phyloP scores from a whole-genome alignment of 2,113 vertebrate species.

The Coptodon rendalli region DNA sequence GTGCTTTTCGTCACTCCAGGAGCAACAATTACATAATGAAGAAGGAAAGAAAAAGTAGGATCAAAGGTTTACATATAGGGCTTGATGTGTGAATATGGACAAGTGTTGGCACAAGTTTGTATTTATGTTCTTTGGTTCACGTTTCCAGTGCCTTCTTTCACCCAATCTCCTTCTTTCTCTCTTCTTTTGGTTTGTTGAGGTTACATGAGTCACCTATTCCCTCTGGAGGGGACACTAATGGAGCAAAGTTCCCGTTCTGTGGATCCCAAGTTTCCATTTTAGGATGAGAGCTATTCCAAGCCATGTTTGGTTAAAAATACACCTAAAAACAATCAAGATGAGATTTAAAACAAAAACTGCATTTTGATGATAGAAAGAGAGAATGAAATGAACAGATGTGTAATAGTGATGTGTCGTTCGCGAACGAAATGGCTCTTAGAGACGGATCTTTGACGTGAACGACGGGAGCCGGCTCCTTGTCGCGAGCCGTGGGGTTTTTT shows the following conservation, averaged over 20 bases:
- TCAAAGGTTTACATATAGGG: neutral
- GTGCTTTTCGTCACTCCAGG: constrained; percentile 44
- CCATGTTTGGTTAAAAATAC: constrained; percentile 32
- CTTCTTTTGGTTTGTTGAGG: neutral
- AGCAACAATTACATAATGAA: neutral
- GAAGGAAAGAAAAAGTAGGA: neutral
- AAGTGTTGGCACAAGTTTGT: neutral
- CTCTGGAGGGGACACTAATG: constrained; percentile 8
- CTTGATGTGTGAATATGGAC: neutral
- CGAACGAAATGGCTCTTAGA: too few species aligned
- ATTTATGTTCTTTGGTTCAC: neutral
- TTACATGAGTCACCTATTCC: constrained; percentile 43
- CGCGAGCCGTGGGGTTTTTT: too few species aligned
- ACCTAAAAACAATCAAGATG: neutral
- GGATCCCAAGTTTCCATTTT: constrained; percentile 44
- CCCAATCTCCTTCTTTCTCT: neutral
- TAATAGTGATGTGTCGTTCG: neutral
- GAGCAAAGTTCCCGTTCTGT: constrained; percentile 50
- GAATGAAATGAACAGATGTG: neutral
- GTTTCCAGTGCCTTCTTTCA: neutral
- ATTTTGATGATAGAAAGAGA: neutral
- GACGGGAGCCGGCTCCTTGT: too few species aligned
- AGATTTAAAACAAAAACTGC: neutral
- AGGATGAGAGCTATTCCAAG: constrained; percentile 37
- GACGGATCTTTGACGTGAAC: too few species aligned